These are phyloP conservation scores for Neelides sp. DNA, from an alignment of 1,140 invertebrate genomes.

Conservation along the genomic window DNA sequence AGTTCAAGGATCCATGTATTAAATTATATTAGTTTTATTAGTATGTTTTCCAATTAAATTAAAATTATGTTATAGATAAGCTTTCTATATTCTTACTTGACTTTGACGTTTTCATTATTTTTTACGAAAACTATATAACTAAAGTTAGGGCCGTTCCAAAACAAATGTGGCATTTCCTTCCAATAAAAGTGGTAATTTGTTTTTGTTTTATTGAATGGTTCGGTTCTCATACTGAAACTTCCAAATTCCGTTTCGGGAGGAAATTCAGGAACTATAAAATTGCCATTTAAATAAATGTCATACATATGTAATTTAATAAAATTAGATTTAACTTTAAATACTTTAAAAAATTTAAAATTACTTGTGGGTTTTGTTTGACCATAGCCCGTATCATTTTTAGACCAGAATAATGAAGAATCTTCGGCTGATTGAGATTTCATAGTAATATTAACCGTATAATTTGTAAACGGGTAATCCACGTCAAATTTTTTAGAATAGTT, in stretches of 20 bases:
- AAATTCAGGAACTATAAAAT: conserved; percentile 16
- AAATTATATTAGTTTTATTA: no score
- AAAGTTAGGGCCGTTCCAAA: conserved; percentile 27
- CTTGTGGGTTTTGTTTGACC: neutral
- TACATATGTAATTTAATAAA: conserved; percentile 6
- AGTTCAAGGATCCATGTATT: no score
- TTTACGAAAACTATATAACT: conserved; percentile 18
- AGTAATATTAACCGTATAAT: conserved; percentile 20
- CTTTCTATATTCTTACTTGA: no score
- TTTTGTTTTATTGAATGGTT: conserved; percentile 3
- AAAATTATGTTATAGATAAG: no score
- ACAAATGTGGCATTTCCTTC: conserved; percentile 10
- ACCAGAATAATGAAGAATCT: conserved; percentile 25
- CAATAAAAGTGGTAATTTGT: conserved; percentile 28
- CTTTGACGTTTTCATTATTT: conserved; percentile 16
- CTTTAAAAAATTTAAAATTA: neutral
- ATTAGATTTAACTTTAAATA: neutral
- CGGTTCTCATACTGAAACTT: conserved; percentile 26
- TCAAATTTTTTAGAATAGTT: conserved; percentile 8
- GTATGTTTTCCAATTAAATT: no score
- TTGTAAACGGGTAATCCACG: conserved; percentile 18
- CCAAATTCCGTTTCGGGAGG: conserved; percentile 24
- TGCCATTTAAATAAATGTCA: conserved; percentile 6
- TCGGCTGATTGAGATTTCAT: conserved; percentile 22
- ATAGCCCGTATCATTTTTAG: neutral